Evolutionary conservation across 2,797 vertebrate species (phyloP), one percentile per base, ranked within the genome.

Genomic region (Melanotaenia parkinsoni): DNA sequence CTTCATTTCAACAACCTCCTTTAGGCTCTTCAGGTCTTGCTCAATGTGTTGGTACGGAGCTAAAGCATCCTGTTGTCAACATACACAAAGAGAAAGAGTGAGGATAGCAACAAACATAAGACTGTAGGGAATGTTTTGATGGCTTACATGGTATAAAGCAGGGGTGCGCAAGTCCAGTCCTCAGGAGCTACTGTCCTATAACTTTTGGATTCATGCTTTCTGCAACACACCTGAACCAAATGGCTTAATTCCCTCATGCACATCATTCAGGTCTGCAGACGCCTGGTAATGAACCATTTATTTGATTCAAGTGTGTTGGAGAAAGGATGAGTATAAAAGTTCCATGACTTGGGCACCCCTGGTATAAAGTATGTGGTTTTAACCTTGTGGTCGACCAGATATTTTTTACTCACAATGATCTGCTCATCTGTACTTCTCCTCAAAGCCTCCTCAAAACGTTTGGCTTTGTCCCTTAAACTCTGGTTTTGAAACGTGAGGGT

Each of bases 1-100:
- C 91, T 99, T 99, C 97, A 99, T 97, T 89, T 98, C 97, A 51
- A 99, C 90, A 54, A 99, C 95, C 60, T 98, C 96, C 83, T 96
- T 98, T 78, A 99, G 89, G 75, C 98, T 99, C 87, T 94, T 96
- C 85, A 99, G 92, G 58, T 99, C 98, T 86, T 98, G 93, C 79
- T 99, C 96, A 67, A 99, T 95, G 90, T 99, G 96, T 81, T 97
- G 95, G 81, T 98, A 99, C 0, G 98, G 98, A 54, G 97, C 97
- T 81, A 95, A 71, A 1, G 95, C 96, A 56, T 96, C 93, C 98
- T 99, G 33, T 20, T n/a, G 79, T 43, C 73, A 51, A 86, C 66
- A 83, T 28, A 13, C 66, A 11, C 20, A 65, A 47, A 59, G 37
- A 33, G 12, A 54, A 4, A 12, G 14, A 28, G 22, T 53, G 5